These are phyloP conservation scores for Polypedilum pembai DNA, from an alignment of 1,140 invertebrate species.

Conservation along the genomic window DNA sequence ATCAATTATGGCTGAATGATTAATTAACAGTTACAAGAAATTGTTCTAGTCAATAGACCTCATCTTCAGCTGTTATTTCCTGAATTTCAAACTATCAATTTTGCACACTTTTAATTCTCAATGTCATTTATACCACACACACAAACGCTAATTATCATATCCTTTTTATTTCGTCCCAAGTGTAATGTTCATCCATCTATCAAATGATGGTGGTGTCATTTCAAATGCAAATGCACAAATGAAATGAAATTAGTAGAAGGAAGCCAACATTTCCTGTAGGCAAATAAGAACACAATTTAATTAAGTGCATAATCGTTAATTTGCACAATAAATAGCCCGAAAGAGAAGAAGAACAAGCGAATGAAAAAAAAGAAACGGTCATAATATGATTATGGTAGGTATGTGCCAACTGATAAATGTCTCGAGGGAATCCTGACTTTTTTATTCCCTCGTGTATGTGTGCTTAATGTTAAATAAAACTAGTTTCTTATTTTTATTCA, in stretches of 20 bases:
- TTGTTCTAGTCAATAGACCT: no score
- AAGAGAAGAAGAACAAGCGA: not conserved
- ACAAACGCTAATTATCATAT: no score
- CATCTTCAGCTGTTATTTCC: no score
- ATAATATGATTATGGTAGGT: not conserved
- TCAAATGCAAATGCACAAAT: not conserved
- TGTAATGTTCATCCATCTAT: no score
- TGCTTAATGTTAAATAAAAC: not conserved
- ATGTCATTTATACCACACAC: no score
- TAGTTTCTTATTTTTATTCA: no score
- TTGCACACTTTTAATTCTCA: not conserved
- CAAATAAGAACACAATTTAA: not conserved
- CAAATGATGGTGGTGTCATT: not conserved
- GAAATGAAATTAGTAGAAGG: no score
- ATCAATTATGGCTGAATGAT: not conserved
- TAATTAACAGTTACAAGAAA: no score
- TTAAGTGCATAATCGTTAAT: slow-evolving; percentile 13
- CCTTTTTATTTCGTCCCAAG: no score
- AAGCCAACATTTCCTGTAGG: not conserved
- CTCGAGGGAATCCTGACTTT: not conserved
- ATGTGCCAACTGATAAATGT: slow-evolving; percentile 2
- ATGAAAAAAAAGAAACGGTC: not conserved
- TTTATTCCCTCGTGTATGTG: not conserved
- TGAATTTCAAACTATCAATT: not conserved
- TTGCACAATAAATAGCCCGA: not conserved